phyloP scores from a whole-genome alignment of 2,113 vertebrate species.

The Silurus meridionalis region DNA sequence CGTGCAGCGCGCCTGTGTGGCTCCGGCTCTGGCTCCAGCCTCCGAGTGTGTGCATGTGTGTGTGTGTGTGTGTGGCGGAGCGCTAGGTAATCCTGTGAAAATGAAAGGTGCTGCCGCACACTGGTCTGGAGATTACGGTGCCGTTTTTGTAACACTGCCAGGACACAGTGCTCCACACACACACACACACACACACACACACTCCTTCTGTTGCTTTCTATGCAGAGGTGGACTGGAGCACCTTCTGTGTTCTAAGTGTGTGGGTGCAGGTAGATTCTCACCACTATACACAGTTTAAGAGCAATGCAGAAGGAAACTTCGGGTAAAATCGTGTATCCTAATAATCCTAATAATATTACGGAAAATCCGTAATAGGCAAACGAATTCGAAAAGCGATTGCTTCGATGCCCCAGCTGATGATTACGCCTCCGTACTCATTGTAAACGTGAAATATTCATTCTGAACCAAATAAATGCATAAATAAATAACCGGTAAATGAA shows the following conservation, averaged over 20 bases:
- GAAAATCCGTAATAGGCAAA: neutral
- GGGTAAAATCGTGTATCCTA: too few relatives aligned
- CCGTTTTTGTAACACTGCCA: slow-evolving; percentile 67
- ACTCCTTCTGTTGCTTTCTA: slow-evolving; percentile 50
- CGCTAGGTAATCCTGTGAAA: slow-evolving; percentile 73
- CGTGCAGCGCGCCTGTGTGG: slow-evolving; percentile 68
- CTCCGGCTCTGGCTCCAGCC: slow-evolving; percentile 57
- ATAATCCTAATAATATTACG: neutral
- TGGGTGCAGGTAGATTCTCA: neutral
- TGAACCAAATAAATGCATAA: neutral
- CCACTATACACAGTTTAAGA: neutral
- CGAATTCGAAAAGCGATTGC: neutral
- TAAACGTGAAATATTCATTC: neutral
- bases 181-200: slow-evolving; percentile 53
- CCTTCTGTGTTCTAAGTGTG: slow-evolving; percentile 10
- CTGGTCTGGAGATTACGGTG: slow-evolving; percentile 74
- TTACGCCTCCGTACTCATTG: neutral
- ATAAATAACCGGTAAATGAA: neutral
- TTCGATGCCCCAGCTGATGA: too few relatives aligned
- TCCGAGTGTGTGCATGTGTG: slow-evolving; percentile 20
- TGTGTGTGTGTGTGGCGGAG: slow-evolving; percentile 40
- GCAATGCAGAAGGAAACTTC: neutral
- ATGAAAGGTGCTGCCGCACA: slow-evolving; percentile 77
- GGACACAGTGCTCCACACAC: slow-evolving; percentile 51
- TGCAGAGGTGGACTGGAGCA: slow-evolving; percentile 32